Conservation (phyloP, 35 echinoderm and acorn worm species). For the Antedon bifida region DNA sequence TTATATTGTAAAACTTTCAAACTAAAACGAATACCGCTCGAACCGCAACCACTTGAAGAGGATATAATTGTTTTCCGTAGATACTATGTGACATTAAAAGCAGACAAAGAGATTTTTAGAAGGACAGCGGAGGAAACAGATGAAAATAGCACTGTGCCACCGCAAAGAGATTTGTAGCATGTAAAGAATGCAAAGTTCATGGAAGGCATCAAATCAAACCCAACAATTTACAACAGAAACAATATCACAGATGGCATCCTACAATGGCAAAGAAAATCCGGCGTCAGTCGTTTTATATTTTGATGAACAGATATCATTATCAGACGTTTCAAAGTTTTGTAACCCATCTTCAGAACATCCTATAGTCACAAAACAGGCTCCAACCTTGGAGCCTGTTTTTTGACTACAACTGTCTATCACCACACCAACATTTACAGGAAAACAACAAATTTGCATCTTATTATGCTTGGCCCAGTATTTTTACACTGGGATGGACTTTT, state of each 20-base stretch:
- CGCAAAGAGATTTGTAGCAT: conserved; percentile 17
- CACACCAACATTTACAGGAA: conserved; percentile 13
- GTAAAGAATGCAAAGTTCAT: conserved; percentile 18
- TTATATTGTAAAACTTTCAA: no score
- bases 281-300: conserved; percentile 14
- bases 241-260: conserved; percentile 9
- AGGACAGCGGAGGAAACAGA: not conserved
- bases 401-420: conserved; percentile 12
- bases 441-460: not conserved
- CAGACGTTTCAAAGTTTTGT: conserved; percentile 19
- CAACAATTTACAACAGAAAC: not conserved
- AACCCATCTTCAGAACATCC: not conserved
- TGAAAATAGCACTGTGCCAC: not conserved
- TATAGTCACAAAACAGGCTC: not conserved
- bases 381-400: conserved; percentile 17
- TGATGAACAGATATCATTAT: not conserved
- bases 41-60: no score
- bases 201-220: not conserved
- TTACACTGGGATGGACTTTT: conserved; percentile 24
- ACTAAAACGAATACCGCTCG: no score
- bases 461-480: conserved; percentile 16
- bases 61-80: no score
- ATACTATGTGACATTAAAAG: no score
- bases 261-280: conserved; percentile 9
- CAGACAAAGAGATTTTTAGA: not conserved